Percentiles rank a stretch among this genome's conserved stretches.
Evolutionary conservation across 2,888 invertebrate genomes (phyloP).

Genomic region (Lobophora halterata): DNA sequence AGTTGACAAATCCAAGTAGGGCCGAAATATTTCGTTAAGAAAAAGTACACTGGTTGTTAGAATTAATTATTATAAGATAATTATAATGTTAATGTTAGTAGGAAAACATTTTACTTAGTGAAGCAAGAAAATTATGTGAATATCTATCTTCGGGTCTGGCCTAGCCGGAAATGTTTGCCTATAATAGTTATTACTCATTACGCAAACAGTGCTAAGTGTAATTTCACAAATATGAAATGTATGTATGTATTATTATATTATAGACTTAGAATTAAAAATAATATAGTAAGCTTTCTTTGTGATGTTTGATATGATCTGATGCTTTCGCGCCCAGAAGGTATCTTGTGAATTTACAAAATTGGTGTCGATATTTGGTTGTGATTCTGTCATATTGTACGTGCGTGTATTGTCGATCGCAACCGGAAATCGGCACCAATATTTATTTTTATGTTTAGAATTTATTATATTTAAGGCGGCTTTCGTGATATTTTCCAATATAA

Average conservation of each 20-base stretch:
- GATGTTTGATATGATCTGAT: conserved; percentile 22
- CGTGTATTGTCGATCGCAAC: too few relatives aligned
- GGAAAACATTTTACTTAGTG: conserved; percentile 5
- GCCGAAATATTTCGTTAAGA: conserved; percentile 1
- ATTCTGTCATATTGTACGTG: too few relatives aligned
- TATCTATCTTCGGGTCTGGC: conserved; percentile 20
- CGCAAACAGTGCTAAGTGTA: conserved; percentile 4
- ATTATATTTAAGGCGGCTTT: conserved; percentile 12
- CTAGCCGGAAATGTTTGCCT: conserved; percentile 12
- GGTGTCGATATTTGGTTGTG: too few relatives aligned
- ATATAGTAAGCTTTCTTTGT: conserved; percentile 17
- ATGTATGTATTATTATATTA: conserved; percentile 10
- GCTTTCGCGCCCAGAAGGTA: conserved; percentile 10
- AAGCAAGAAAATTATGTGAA: conserved; percentile 14
- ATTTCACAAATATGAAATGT: neutral
- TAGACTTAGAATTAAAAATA: conserved; percentile 14
- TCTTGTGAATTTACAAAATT: too few relatives aligned
- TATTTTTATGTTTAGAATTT: conserved; percentile 3
- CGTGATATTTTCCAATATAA: neutral
- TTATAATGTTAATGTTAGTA: conserved; percentile 1
- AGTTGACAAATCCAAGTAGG: too few relatives aligned
- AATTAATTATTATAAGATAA: conserved; percentile 16
- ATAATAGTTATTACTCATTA: neutral
- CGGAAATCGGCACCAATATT: too few relatives aligned
- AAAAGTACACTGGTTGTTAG: conserved; percentile 11